A percentile compares a stretch with the other conserved stretches of the same genome.
Evolutionary conservation across 2,888 invertebrate genomes (phyloP).

Genomic region (Unio pictorum): DNA sequence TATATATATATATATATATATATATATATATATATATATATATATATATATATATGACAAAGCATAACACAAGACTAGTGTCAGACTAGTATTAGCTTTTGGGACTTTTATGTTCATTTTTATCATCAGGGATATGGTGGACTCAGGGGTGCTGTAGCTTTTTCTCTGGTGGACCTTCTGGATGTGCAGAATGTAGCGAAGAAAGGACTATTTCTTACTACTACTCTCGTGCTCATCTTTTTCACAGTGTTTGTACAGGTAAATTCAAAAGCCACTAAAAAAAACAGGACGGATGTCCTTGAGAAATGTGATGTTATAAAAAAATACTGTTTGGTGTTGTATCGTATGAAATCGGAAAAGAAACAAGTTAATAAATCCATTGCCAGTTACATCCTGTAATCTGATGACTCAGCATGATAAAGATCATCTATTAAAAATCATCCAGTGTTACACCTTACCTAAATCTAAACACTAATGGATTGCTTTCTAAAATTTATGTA

Average conservation of each 20-base stretch:
- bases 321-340: no score
- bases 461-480: no score
- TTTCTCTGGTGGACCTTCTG: conserved; percentile 74
- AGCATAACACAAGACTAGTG: neutral
- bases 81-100: neutral
- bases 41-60: neutral
- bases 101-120: neutral
- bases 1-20: no score
- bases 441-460: no score
- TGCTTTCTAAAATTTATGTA: no score
- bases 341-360: no score
- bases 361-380: no score
- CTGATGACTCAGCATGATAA: no score
- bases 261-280: neutral
- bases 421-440: no score
- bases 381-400: no score
- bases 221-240: conserved; percentile 96
- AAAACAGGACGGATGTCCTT: no score
- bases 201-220: conserved; percentile 81
- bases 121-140: conserved; percentile 74
- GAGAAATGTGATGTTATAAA: no score
- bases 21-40: neutral
- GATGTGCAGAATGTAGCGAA: conserved; percentile 43
- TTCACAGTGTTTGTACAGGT: conserved; percentile 97
- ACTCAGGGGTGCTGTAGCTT: conserved; percentile 75